phyloP scores from a whole-genome alignment of 1,140 invertebrate genomes.

The Oscheius sp. region DNA sequence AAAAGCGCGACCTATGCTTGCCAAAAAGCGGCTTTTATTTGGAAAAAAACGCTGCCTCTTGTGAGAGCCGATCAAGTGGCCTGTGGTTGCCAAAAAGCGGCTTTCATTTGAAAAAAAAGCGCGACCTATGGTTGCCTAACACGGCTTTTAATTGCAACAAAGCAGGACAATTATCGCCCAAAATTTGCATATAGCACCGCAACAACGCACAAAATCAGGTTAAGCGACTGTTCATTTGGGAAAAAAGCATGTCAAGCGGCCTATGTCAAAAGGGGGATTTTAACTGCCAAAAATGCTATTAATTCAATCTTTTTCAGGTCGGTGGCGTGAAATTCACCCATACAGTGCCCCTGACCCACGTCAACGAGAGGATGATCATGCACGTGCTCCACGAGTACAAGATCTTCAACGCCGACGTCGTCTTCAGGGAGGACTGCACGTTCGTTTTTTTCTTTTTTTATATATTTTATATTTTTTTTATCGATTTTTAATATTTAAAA shows the following conservation, averaged over 20 bases:
- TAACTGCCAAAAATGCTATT: neutral
- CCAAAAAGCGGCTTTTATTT: too few species aligned
- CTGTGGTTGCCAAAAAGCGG: too few species aligned
- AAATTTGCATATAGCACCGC: too few species aligned
- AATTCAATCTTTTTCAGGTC: slow-evolving; percentile 62
- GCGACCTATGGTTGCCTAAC: too few species aligned
- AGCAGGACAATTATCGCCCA: too few species aligned
- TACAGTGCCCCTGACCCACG: slow-evolving; percentile 84
- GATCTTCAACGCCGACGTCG: slow-evolving; percentile 94
- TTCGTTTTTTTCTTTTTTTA: slow-evolving; percentile 19
- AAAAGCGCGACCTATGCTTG: too few species aligned
- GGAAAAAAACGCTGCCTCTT: too few species aligned
- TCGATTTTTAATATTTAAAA: neutral
- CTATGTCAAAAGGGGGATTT: neutral
- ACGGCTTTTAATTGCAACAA: too few species aligned
- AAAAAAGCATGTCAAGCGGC: neutral
- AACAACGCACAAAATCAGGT: neutral
- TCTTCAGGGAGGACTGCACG: slow-evolving; percentile 92
- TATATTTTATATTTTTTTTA: slow-evolving; percentile 14
- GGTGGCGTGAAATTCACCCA: slow-evolving; percentile 98
- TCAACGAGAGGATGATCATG: slow-evolving; percentile 96
- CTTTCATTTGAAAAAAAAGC: too few species aligned
- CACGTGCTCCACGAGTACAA: slow-evolving; percentile 98
- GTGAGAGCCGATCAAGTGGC: too few species aligned
- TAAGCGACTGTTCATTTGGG: neutral